Evolutionary conservation across 2,888 invertebrate genomes (phyloP).

Genomic region (Mesorhabditis spiculigera): DNA sequence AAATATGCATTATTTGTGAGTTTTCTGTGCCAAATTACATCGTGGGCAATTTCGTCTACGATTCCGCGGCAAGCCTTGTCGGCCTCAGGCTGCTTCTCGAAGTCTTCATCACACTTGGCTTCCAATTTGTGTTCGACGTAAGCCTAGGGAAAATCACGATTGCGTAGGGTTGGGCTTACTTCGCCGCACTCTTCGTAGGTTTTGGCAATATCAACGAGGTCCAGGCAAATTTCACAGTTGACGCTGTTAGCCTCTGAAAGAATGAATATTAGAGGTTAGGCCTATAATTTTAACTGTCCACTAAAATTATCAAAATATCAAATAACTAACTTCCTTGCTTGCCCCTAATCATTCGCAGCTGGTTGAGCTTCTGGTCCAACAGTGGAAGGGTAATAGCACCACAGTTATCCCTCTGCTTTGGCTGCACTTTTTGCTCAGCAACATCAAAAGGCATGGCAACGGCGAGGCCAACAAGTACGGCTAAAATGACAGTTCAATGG

Average conservation of each 20-base stretch:
- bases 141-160: conserved; percentile 12
- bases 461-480: not conserved
- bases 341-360: too few species aligned
- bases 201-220: conserved; percentile 30
- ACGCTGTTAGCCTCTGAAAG: conserved; percentile 22
- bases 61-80: conserved; percentile 21
- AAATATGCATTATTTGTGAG: conserved; percentile 4
- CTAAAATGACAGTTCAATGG: not conserved
- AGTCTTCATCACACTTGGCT: conserved; percentile 22
- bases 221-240: conserved; percentile 31
- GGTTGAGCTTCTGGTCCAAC: not conserved
- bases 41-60: conserved; percentile 29
- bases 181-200: conserved; percentile 34
- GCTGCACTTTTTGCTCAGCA: not conserved
- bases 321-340: too few species aligned
- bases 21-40: conserved; percentile 7
- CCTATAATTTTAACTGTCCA: too few species aligned
- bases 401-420: not conserved
- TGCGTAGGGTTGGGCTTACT: conserved; percentile 7
- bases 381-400: not conserved
- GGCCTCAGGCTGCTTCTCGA: conserved; percentile 20
- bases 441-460: not conserved
- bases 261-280: not conserved
- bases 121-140: conserved; percentile 27
- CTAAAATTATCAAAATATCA: too few species aligned